Evolutionary conservation across 2,113 vertebrate genomes (phyloP).

Genomic region (Malurus elegans): DNA sequence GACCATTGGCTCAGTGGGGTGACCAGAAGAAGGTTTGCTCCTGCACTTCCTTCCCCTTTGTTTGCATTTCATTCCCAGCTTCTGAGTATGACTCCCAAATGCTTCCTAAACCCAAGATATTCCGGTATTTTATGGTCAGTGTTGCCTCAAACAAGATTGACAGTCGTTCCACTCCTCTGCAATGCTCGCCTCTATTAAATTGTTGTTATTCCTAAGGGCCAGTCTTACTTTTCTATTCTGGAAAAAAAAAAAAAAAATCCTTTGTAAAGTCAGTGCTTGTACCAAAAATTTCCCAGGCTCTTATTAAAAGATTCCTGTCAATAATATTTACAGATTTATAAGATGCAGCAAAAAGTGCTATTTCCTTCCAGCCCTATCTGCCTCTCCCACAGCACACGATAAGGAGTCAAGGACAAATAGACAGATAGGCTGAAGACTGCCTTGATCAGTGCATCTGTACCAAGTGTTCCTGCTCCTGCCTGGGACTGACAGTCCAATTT

Average conservation of each 20-base stretch:
- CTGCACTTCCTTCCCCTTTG: neutral
- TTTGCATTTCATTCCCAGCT: neutral
- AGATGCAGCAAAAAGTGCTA: neutral
- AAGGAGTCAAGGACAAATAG: constrained; percentile 51
- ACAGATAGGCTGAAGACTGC: neutral
- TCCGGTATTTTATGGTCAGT: neutral
- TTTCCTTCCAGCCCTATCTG: neutral
- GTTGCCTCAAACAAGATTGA: neutral
- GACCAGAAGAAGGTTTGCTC: neutral
- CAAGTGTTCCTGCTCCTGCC: neutral
- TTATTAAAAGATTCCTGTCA: neutral
- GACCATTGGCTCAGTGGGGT: neutral
- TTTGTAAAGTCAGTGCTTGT: neutral
- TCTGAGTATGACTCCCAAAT: neutral
- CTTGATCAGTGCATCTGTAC: constrained; percentile 4
- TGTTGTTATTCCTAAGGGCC: neutral
- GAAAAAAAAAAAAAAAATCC: neutral
- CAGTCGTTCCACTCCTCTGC: neutral
- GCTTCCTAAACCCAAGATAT: neutral
- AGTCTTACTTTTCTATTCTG: neutral
- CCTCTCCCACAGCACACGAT: neutral
- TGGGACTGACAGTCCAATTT: constrained; percentile 24
- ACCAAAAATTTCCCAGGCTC: neutral
- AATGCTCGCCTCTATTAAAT: neutral
- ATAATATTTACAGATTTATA: constrained; percentile 4